These are phyloP conservation scores for Sphyrna mokarran DNA, from an alignment of 2,113 vertebrate genomes.

Conservation along the genomic window DNA sequence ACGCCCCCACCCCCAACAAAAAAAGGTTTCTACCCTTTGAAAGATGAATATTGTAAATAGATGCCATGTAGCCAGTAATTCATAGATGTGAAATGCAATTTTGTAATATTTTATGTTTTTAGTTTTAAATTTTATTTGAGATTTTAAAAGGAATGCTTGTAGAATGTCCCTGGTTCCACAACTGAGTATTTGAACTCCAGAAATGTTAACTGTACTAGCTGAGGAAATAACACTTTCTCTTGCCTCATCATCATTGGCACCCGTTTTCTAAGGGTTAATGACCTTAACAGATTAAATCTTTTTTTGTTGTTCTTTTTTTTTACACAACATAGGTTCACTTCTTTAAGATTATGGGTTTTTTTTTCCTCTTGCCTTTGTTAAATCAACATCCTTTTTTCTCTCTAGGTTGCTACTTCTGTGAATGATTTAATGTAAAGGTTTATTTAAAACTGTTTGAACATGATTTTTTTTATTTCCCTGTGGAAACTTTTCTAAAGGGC, in stretches of 20 bases:
- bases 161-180: background rate
- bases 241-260: background rate
- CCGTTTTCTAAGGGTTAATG: constrained; percentile 3
- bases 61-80: background rate
- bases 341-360: background rate
- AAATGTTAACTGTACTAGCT: background rate
- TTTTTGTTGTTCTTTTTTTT: constrained; percentile 6
- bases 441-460: constrained; percentile 36
- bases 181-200: background rate
- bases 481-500: constrained; percentile 33
- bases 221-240: background rate
- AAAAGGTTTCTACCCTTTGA: background rate
- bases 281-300: background rate
- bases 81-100: constrained; percentile 2
- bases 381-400: constrained; percentile 5
- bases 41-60: background rate
- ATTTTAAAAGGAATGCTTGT: background rate
- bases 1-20: background rate
- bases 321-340: background rate
- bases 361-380: background rate
- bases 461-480: constrained; percentile 33
- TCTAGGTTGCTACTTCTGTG: constrained; percentile 10
- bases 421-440: constrained; percentile 28
- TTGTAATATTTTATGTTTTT: background rate
- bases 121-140: constrained; percentile 10